Percentiles rank a stretch among this genome's conserved stretches.
These are phyloP conservation scores for Pipra filicauda DNA, from an alignment of 2,113 vertebrate genomes.

Conservation along the genomic window DNA sequence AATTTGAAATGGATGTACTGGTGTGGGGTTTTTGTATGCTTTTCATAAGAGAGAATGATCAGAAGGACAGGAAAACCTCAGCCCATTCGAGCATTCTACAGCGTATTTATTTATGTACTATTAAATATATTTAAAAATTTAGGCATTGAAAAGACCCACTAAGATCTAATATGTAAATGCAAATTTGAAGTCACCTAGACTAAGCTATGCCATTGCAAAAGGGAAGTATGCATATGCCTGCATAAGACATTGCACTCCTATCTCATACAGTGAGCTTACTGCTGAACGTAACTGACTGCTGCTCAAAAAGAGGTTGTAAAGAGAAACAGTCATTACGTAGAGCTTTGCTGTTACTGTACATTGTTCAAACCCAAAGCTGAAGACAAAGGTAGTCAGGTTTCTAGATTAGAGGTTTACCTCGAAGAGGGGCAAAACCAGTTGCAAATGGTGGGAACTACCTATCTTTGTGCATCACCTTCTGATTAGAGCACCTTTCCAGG, in stretches of 20 bases:
- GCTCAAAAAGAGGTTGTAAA: background rate
- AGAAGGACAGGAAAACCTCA: background rate
- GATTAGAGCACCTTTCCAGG: background rate
- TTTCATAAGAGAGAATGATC: background rate
- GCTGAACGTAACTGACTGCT: background rate
- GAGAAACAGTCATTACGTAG: background rate
- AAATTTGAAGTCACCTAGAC: background rate
- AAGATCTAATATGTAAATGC: background rate
- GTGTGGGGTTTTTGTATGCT: accelerated
- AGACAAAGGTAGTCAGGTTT: background rate
- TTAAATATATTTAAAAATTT: background rate
- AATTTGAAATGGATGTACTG: background rate
- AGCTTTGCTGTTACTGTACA: background rate
- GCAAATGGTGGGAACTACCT: background rate
- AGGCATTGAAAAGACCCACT: background rate
- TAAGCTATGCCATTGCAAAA: background rate
- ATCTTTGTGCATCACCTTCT: background rate
- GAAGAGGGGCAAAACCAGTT: background rate
- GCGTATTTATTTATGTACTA: accelerated
- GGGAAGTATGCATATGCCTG: background rate
- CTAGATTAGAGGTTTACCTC: background rate
- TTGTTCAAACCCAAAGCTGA: background rate
- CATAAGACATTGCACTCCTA: background rate
- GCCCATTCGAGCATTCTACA: background rate
- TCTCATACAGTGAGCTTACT: background rate